Percentiles rank a stretch among this genome's conserved stretches.
Evolutionary conservation across 2,797 vertebrate genomes (phyloP).

Genomic region (Darevskia nairensis): DNA sequence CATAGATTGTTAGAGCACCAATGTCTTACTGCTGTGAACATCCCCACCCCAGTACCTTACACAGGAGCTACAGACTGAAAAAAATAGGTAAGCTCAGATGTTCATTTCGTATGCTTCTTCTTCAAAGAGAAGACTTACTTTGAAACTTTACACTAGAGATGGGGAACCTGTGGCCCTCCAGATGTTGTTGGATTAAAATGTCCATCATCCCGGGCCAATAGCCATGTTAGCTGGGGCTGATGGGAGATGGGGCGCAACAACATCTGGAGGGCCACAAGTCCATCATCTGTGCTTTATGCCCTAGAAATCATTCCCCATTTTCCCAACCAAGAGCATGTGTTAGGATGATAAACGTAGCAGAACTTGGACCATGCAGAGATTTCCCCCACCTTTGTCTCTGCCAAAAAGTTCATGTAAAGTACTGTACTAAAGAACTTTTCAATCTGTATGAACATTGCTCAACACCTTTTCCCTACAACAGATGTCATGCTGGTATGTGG

Average conservation of each 20-base stretch:
- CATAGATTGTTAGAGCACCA: neutral
- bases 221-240: neutral
- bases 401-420: slow-evolving; percentile 1
- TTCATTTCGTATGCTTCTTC: neutral
- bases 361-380: neutral
- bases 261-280: neutral
- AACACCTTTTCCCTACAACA: slow-evolving; percentile 39
- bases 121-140: neutral
- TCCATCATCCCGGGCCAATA: neutral
- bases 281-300: neutral
- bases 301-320: neutral
- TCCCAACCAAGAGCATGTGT: neutral
- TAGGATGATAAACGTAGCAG: neutral
- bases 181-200: neutral
- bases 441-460: slow-evolving; percentile 1
- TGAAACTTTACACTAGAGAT: neutral
- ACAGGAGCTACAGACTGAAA: neutral
- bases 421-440: slow-evolving; percentile 17
- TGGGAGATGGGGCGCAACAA: neutral
- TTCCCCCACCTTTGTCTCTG: neutral
- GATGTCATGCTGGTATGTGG: slow-evolving; percentile 43
- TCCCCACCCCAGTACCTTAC: neutral
- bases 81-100: neutral
- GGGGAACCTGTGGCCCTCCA: neutral
- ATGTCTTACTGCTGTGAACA: neutral